A percentile compares a stretch with the other conserved stretches of the same genome.
These are phyloP conservation scores for Saturnia pavonia DNA, from an alignment of 2,888 invertebrate genomes.

Conservation along the genomic window DNA sequence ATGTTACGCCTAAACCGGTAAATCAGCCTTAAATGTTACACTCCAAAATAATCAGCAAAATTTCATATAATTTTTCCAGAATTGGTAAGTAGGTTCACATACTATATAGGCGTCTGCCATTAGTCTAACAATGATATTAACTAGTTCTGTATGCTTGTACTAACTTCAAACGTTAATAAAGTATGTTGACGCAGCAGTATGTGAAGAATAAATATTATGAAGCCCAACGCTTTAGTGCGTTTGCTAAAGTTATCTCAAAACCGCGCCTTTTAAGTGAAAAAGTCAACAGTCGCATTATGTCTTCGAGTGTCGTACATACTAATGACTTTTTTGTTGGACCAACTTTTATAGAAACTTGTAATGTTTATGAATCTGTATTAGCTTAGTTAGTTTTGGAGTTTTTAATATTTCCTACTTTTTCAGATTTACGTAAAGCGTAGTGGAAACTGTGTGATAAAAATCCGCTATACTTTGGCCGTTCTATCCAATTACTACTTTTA, in stretches of 20 bases:
- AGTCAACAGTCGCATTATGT: constrained; percentile 70
- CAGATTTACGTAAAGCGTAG: constrained; percentile 22
- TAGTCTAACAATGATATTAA: constrained; percentile 45
- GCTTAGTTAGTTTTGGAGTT: constrained; percentile 17
- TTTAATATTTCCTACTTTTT: constrained; percentile 17
- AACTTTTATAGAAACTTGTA: constrained; percentile 21
- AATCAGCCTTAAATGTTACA: constrained; percentile 3
- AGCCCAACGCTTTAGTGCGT: constrained; percentile 58
- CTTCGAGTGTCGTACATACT: constrained; percentile 54
- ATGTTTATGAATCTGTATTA: constrained; percentile 9
- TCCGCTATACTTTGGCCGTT: constrained; percentile 42
- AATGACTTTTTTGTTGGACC: constrained; percentile 34
- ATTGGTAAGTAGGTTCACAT: constrained; percentile 1
- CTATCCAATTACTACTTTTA: constrained; percentile 41
- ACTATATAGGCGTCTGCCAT: constrained; percentile 23
- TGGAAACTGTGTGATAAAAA: constrained; percentile 38
- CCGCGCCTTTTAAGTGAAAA: constrained; percentile 67
- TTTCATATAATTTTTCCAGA: constrained; percentile 2
- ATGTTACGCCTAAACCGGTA: constrained; percentile 9
- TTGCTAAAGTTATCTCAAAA: constrained; percentile 73
- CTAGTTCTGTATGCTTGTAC: constrained; percentile 42
- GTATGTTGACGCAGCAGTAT: constrained; percentile 63
- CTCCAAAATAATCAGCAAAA: constrained; percentile 16
- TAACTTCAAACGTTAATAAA: constrained; percentile 59
- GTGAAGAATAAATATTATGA: constrained; percentile 70